A percentile compares a stretch with the other conserved stretches of the same genome.
phyloP scores from a whole-genome alignment of 2,113 vertebrate species.

The Limnothrissa miodon region DNA sequence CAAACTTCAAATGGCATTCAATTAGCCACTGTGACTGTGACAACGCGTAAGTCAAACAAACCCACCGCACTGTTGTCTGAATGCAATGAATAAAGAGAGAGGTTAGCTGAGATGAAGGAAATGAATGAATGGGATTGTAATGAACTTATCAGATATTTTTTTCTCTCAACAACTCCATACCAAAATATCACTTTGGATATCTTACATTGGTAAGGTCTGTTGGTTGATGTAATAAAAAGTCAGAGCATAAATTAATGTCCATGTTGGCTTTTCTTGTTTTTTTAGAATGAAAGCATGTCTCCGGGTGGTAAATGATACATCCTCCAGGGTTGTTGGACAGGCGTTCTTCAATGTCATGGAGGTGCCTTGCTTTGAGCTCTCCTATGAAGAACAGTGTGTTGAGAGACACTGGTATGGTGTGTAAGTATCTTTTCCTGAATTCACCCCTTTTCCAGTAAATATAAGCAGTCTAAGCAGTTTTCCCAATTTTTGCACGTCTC shows the following conservation, averaged over 20 bases:
- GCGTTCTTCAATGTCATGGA: conserved; percentile 87
- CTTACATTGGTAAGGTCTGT: background rate
- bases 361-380: conserved; percentile 84
- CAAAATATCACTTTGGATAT: too few species aligned
- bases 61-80: background rate
- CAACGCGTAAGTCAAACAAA: conserved; percentile 68
- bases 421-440: conserved; percentile 73
- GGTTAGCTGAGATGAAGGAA: too few species aligned
- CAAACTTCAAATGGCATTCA: conserved; percentile 86
- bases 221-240: background rate
- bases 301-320: conserved; percentile 77
- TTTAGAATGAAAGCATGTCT: conserved; percentile 83
- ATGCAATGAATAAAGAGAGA: background rate
- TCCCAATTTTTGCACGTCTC: background rate
- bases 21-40: conserved; percentile 90
- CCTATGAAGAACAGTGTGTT: conserved; percentile 80
- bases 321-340: conserved; percentile 81
- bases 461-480: background rate
- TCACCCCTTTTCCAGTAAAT: background rate
- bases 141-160: background rate
- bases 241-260: background rate
- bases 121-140: background rate
- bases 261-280: background rate
- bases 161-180: background rate
- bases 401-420: conserved; percentile 86